A percentile compares a stretch with the other conserved stretches of the same genome.
phyloP scores from a whole-genome alignment of 2,797 vertebrate species.

The Parotocinclus haroldoi region DNA sequence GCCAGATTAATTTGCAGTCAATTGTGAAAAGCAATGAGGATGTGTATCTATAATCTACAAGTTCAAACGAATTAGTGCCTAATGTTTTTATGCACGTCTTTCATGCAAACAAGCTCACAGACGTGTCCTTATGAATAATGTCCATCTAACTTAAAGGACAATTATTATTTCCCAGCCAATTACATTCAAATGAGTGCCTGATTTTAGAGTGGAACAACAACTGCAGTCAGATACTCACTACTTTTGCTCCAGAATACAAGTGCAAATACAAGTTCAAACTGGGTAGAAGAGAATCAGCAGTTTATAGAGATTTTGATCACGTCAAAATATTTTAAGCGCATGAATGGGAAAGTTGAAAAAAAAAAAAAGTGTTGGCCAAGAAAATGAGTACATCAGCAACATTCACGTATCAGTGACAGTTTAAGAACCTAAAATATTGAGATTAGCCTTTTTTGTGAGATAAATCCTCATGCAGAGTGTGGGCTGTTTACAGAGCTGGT shows the following conservation, averaged over 20 bases:
- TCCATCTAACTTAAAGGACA: constrained; percentile 29
- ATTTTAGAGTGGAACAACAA: constrained; percentile 27
- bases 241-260: neutral
- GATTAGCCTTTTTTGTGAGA: too few relatives aligned
- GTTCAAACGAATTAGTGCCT: too few relatives aligned
- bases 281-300: neutral
- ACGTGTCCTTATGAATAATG: constrained; percentile 36
- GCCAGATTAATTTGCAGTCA: neutral
- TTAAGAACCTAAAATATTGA: too few relatives aligned
- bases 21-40: neutral
- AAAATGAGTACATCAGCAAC: too few relatives aligned
- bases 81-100: neutral
- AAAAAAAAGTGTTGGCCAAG: too few relatives aligned
- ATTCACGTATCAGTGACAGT: too few relatives aligned
- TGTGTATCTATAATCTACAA: too few relatives aligned
- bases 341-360: too few relatives aligned
- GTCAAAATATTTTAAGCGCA: too few relatives aligned
- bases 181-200: constrained; percentile 46
- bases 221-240: constrained; percentile 6
- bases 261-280: neutral
- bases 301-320: neutral
- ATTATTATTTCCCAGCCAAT: constrained; percentile 48
- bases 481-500: too few relatives aligned
- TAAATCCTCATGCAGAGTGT: too few relatives aligned
- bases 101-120: constrained; percentile 1